These are phyloP conservation scores for Orthosia cruda DNA, from an alignment of 2,888 invertebrate genomes.

Conservation along the genomic window DNA sequence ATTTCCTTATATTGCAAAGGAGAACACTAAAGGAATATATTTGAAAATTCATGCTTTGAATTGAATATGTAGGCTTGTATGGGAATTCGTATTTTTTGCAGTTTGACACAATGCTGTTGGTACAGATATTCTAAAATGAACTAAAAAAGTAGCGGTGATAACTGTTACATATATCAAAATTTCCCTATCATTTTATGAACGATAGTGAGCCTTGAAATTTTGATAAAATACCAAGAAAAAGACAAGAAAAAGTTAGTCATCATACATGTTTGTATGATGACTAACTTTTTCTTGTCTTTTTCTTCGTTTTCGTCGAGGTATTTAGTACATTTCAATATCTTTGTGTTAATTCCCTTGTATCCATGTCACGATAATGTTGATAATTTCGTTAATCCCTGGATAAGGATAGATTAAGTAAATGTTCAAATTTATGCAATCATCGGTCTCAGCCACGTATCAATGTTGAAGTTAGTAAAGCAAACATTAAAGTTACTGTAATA, in stretches of 20 bases:
- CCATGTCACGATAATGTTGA: slow-evolving; percentile 47
- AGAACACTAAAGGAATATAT: too few relatives aligned
- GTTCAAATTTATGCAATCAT: slow-evolving; percentile 16
- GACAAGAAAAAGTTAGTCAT: background rate
- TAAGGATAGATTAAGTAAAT: slow-evolving; percentile 29
- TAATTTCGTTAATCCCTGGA: slow-evolving; percentile 52
- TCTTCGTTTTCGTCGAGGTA: too few relatives aligned
- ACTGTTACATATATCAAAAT: too few relatives aligned
- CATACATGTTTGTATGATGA: too few relatives aligned
- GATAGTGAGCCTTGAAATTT: background rate
- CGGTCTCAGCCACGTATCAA: background rate
- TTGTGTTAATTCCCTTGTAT: slow-evolving; percentile 22
- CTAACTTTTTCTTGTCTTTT: too few relatives aligned
- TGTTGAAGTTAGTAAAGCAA: background rate
- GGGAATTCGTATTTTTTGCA: too few relatives aligned
- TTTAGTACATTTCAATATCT: slow-evolving; percentile 17
- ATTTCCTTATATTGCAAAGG: too few relatives aligned
- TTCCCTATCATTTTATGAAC: background rate
- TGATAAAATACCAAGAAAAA: slow-evolving; percentile 1
- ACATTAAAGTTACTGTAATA: background rate
- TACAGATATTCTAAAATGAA: background rate
- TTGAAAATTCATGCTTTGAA: too few relatives aligned
- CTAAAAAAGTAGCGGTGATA: background rate
- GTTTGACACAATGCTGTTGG: background rate
- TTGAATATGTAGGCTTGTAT: too few relatives aligned